A percentile compares a stretch with the other conserved stretches of the same genome.
These are phyloP conservation scores for Brachionus paranguensis DNA, from an alignment of 1,140 invertebrate species.

Conservation along the genomic window DNA sequence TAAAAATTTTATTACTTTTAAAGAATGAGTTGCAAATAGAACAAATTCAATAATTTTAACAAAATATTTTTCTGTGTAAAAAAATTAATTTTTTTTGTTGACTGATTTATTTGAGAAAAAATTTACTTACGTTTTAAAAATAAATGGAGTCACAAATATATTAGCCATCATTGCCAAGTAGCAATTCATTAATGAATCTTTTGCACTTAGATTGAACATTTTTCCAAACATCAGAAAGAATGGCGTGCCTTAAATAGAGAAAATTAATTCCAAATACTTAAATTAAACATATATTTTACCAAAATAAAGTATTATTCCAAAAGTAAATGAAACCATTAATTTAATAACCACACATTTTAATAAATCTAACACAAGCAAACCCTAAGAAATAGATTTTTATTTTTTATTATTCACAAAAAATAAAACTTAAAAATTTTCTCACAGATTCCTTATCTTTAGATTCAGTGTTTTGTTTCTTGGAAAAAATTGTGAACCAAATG, in stretches of 20 bases:
- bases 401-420: not conserved
- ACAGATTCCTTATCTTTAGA: not conserved
- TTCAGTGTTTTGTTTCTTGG: not conserved
- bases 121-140: not conserved
- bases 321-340: not conserved
- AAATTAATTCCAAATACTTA: not conserved
- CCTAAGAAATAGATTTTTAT: not conserved
- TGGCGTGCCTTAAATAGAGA: not conserved
- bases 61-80: too few species aligned
- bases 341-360: not conserved
- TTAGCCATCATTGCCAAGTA: constrained; percentile 11
- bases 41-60: too few species aligned
- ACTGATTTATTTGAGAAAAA: not conserved
- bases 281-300: not conserved
- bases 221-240: not conserved
- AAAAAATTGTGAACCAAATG: constrained; percentile 5
- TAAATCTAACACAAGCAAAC: not conserved
- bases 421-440: not conserved
- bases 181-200: constrained; percentile 10
- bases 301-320: constrained; percentile 3
- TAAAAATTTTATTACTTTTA: not conserved
- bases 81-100: not conserved
- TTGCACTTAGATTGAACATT: not conserved
- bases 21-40: too few species aligned
- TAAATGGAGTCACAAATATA: not conserved